phyloP scores from a whole-genome alignment of 2,113 vertebrate species.

The Pteropus alecto region DNA sequence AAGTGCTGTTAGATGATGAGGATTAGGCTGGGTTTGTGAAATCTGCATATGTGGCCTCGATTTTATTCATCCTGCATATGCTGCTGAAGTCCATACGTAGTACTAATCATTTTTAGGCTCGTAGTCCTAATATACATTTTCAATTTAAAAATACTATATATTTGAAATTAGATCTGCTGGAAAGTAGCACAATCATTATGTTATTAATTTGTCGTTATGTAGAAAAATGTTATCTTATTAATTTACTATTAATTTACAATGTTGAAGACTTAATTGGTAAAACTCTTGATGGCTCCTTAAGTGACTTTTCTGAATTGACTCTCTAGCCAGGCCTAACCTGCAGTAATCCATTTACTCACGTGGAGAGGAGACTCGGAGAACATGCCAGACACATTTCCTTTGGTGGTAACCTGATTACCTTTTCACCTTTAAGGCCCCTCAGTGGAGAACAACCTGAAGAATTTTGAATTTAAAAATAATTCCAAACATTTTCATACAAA shows the following conservation, averaged over 20 bases:
- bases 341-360: not conserved
- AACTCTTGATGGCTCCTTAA: not conserved
- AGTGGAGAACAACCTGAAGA: constrained; percentile 9
- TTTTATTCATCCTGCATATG: not conserved
- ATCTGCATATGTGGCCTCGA: not conserved
- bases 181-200: constrained; percentile 2
- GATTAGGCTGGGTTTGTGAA: not conserved
- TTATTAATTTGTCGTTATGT: not conserved
- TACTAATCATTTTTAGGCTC: not conserved
- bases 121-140: not conserved
- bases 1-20: not conserved
- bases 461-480: constrained; percentile 32
- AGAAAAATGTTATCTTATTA: not conserved
- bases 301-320: constrained; percentile 27
- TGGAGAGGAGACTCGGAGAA: constrained; percentile 3
- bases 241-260: not conserved
- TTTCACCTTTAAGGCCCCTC: constrained; percentile 56
- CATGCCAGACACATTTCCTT: constrained; percentile 53
- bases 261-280: not conserved
- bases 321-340: constrained; percentile 33
- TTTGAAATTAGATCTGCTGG: not conserved
- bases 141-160: not conserved
- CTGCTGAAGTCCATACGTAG: not conserved
- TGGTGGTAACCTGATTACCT: constrained; percentile 68
- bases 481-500: not conserved